Evolutionary conservation across 2,113 vertebrate genomes (phyloP).

Genomic region (Hippolais icterina): DNA sequence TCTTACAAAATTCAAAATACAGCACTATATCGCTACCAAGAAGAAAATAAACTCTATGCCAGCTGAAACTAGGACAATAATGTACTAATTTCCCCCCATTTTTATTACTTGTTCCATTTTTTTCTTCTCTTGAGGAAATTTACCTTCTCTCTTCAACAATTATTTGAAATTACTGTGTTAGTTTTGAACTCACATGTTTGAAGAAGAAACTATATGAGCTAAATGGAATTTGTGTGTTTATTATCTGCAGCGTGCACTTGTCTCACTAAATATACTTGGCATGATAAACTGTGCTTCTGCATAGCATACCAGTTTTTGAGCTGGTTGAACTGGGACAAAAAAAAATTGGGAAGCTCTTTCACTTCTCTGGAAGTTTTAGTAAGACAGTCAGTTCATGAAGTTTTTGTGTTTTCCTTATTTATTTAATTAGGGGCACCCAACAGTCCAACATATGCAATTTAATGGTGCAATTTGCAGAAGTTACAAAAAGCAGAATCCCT

Average conservation of each 20-base stretch:
- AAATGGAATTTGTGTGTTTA: background rate
- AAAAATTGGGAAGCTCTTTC: background rate
- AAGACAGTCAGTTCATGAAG: background rate
- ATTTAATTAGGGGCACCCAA: constrained; percentile 33
- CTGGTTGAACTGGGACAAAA: background rate
- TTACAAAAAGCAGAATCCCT: constrained; percentile 46
- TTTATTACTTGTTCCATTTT: background rate
- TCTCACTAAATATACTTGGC: background rate
- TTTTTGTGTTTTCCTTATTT: constrained; percentile 22
- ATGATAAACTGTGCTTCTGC: background rate
- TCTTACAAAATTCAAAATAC: background rate
- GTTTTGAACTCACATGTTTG: background rate
- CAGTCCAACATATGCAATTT: constrained; percentile 66
- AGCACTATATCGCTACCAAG: fast-evolving
- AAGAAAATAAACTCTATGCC: background rate
- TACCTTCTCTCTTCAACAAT: background rate
- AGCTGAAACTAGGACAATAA: background rate
- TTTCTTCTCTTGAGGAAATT: background rate
- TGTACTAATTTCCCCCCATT: background rate
- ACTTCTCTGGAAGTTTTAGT: background rate
- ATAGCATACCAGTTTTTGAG: background rate
- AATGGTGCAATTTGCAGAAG: constrained; percentile 59
- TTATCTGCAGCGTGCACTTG: fast-evolving
- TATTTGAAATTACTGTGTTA: background rate
- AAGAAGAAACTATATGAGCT: background rate